phyloP scores from a whole-genome alignment of 1,140 invertebrate genomes.

The Hormaphis cornu region DNA sequence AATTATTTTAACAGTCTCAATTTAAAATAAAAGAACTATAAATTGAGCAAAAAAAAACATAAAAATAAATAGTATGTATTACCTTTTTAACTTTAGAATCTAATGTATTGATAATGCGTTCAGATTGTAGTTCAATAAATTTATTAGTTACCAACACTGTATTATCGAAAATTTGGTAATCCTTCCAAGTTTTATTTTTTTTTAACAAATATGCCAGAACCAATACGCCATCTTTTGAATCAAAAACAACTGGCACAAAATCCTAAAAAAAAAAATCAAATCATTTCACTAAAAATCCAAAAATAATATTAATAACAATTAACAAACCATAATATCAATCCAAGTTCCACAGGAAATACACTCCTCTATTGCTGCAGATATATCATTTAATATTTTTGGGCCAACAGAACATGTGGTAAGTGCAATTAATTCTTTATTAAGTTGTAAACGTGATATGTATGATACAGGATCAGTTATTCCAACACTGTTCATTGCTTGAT shows the following conservation, averaged over 20 bases:
- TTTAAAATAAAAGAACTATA: neutral
- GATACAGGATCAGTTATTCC: conserved; percentile 77
- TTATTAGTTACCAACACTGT: conserved; percentile 48
- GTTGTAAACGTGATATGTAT: conserved; percentile 70
- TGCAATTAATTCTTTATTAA: conserved; percentile 54
- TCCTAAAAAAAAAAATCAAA: conserved; percentile 43
- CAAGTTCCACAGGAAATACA: conserved; percentile 62
- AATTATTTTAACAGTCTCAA: neutral
- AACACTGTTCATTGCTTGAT: conserved; percentile 75
- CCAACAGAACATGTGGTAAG: conserved; percentile 67
- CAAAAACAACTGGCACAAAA: conserved; percentile 69
- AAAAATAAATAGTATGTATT: neutral
- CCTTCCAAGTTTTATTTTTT: conserved; percentile 15
- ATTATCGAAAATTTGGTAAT: conserved; percentile 43
- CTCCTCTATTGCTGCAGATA: conserved; percentile 78
- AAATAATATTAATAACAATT: neutral
- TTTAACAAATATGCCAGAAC: conserved; percentile 55
- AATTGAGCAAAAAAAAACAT: neutral
- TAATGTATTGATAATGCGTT: neutral
- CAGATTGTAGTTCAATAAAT: conserved; percentile 57
- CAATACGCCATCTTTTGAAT: conserved; percentile 61
- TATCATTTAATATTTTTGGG: conserved; percentile 64
- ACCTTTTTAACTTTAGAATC: conserved; percentile 14
- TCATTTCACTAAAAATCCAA: neutral
- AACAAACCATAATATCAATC: conserved; percentile 58